Evolutionary conservation across 2,888 invertebrate species (phyloP), one percentile per base, ranked within the genome.

Genomic region (Drosophila antonietae): DNA sequence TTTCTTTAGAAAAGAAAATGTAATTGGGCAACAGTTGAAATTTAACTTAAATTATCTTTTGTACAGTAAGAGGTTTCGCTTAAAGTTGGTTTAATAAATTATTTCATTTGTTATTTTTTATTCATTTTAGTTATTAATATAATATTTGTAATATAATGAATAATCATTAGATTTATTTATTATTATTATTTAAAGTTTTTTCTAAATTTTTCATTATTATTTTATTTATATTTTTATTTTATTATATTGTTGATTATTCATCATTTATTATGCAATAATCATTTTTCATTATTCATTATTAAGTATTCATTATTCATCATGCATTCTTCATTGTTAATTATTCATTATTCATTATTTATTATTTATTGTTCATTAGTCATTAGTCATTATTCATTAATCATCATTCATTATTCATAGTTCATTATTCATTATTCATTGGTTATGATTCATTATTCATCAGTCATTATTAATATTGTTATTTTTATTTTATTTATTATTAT

Each of bases 1-100:
- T 23, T 55, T 55, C 18, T 18, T 18, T 28, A 6, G 55, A 55
- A 41, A 10, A 55, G 49, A 55, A 41, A 33, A n/a, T 41, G 4
- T 28, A 15, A 55, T 55, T 28, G 18, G 12, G 41, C 41, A 41
- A 39, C 12, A 23, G 23, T 23, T 23, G 23, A 23, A 23, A 23
- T 23, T 37, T 37, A 35, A 37, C 18, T 35, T 8, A 3, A 20
- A 52, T 31, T 49, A 15, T 15, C 5, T n/a, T n/a, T 23, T 46
- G 3, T 46, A 31, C 10, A 31, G n/a, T n/a, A 5, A 37, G 1
- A 15, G 37, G 4, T 31, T 31, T 6, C 6, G 6, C 1, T 28
- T 28, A 1, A 28, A 6, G 6, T 28, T 28, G 28, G 6, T 28
- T 28, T 28, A 28, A 28, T 28, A 28, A 28, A 28, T 28, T 28